Evolutionary conservation across 2,888 invertebrate species (phyloP), one percentile per base, ranked within the genome.

Genomic region (Himalopsyche kuldschensis): DNA sequence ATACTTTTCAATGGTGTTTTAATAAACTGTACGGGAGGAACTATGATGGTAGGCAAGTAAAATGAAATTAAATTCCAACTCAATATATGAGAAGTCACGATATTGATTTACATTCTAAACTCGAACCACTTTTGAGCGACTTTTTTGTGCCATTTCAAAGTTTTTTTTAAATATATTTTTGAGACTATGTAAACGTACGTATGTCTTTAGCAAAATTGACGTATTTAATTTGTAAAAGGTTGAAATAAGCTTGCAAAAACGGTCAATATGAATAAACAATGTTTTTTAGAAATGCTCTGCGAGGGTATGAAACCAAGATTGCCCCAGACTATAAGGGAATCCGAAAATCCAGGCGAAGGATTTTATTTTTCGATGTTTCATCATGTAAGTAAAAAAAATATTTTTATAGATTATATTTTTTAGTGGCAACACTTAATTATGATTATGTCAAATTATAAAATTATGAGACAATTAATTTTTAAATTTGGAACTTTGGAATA

Each of bases 1-100:
- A 87, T 94, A 24, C 89, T 94, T 78, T 94, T 94, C 86, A 91
- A 92, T 17, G 94, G 94, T 3, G 87, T 93, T 24, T 90, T 89
- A 84, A 88, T 94, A 24, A 90, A 90, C 86, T 94, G 94, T 85
- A 89, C 90, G 63, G 89, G 90, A 0, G 89, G 90, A 75, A 90
- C 89, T 69, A 88, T 90, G 0, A 90, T 90, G 83, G 88, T 93
- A 24, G 90, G 92, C 92, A 87, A 89, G 90, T 88, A 77, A 48
- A 55, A 31, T 6, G 20, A 78, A n/a, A 27, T 30, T 41, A 10
- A 41, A 10, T 10, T 2, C n/a, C 15, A 10, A 46, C 41, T 77
- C 3, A 46, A 78, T 5, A 35, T 4, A 15, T 41, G 3, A n/a
- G 41, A 15, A 4, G 20, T 11, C 3, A 8, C 11, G 24, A 77